Evolutionary conservation across 1,140 invertebrate genomes (phyloP), one percentile per base, ranked within the genome.

Genomic region (Apis dorsata): DNA sequence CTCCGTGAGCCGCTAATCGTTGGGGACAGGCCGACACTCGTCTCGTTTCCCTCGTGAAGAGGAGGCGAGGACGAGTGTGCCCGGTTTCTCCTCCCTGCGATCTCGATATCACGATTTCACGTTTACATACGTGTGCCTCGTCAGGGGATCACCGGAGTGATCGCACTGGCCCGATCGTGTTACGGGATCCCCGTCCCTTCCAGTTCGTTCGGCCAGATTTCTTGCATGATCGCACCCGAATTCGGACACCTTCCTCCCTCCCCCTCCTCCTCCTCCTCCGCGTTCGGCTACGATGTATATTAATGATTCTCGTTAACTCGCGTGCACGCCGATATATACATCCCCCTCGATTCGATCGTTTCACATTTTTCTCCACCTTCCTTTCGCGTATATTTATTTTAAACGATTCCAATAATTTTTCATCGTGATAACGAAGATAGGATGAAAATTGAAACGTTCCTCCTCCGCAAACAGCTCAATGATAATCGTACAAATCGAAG

Each of bases 141-240:
- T 63, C 73, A 65, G 71, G 77, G 34, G 87, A 89, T 90, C 88
- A 79, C 59, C 88, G 82, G 65, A 77, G 83, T 63, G 88, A 87
- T 90, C 88, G 78, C 63, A 79, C 73, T 86, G 81, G 81, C 62
- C 79, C 78, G 87, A 90, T 91, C 92, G 89, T 92, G 86, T 93
- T 93, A 93, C 92, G 81, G 79, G 87, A 86, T 81, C 72, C 85
- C 88, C 82, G 90, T 92, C 92, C 88, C 89, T 93, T 92, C 90
- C 90, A 93, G 89, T 93, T 92, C 87, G 92, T 90, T 92, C 90
- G 86, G 89, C 86, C 87, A 92, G 91, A 92, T 93, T 92, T 92
- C 86, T 88, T 87, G 91, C 90, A 86, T 92, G 92, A 88, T 90
- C 87, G 91, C 88, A 88, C 72, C 79, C 77, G 88, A 92, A 93